Evolutionary conservation across 2,113 vertebrate genomes (phyloP), one percentile per base, ranked within the genome.

Genomic region (Lipophrys pholis): DNA sequence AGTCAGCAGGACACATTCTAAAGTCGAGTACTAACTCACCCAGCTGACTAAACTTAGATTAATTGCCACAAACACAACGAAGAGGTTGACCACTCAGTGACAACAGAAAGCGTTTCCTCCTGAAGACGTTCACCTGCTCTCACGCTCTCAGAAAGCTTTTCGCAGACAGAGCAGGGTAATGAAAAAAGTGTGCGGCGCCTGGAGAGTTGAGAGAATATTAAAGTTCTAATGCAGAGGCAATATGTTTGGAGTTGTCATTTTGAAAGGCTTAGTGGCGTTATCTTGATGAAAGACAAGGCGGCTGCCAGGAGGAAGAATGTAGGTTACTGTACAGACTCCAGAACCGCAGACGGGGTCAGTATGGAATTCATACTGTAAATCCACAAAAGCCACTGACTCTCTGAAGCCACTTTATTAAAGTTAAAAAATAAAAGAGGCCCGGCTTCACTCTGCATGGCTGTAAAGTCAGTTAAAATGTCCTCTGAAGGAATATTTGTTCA

Each of bases 341-440:
- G 36, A 68, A 74, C 38, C 61, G 69, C 63, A 85, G 82, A 80
- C 66, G 8, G 80, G 43, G 49, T 48, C 51, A 35, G n/a, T 46
- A 46, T 60, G 76, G 76, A 76, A 67, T 84, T 89, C 76, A 72
- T 63, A 69, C 73, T 73, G 62, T 76, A 84, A 80, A 73, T 66
- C 76, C 52, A 53, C 6, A 1, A 30, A 1, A 36, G 39, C 2
- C 41, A 64, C 8, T 42, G 35, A 70, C n/a, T n/a, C n/a, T n/a
- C n/a, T n/a, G n/a, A n/a, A 15, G 48, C 45, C 9, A 21, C 38
- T 42, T 76, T 58, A 84, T 73, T 59, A 57, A 66, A 71, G 67
- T 8, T 52, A 60, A 75, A 54, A 43, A 30, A 50, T 12, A 11
- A 38, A 75, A 53, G 21, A 21, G 1, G 30, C 16, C 15, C 1